phyloP scores from a whole-genome alignment of 2,113 vertebrate genomes.

The Phainopepla nitens region DNA sequence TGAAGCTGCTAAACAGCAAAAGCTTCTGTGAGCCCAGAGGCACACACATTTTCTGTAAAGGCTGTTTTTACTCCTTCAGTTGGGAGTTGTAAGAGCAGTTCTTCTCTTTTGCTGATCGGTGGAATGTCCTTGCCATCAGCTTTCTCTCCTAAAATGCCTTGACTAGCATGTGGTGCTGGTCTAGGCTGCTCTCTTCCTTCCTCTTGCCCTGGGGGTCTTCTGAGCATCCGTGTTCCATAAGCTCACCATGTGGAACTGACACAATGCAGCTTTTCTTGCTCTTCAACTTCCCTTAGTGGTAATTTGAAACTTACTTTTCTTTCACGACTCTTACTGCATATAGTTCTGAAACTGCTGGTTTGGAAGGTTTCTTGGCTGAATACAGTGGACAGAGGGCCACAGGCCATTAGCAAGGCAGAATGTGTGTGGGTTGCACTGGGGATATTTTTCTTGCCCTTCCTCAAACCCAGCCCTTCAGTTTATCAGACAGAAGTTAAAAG shows the following conservation, averaged over 20 bases:
- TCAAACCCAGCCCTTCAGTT: not conserved
- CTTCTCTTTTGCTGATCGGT: not conserved
- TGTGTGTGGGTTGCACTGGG: accelerated
- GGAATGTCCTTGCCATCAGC: not conserved
- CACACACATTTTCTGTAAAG: not conserved
- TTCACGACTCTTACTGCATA: not conserved
- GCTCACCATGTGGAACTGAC: not conserved
- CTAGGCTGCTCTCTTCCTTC: not conserved
- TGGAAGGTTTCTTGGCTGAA: not conserved
- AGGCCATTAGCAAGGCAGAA: not conserved
- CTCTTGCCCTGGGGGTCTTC: not conserved
- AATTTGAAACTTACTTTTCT: not conserved
- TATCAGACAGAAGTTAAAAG: not conserved
- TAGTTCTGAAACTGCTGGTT: not conserved
- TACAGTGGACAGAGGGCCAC: not conserved
- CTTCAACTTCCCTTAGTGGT: not conserved
- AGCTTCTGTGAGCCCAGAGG: not conserved
- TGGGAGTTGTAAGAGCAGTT: not conserved
- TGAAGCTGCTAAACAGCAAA: not conserved
- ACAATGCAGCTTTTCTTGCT: constrained; percentile 14
- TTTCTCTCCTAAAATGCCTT: not conserved
- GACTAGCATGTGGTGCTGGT: accelerated
- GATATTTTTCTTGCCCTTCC: not conserved
- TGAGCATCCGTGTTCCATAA: not conserved
- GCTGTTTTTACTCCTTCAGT: not conserved